Evolutionary conservation across 2,113 vertebrate species (phyloP).

Genomic region (Anolis carolinensis): DNA sequence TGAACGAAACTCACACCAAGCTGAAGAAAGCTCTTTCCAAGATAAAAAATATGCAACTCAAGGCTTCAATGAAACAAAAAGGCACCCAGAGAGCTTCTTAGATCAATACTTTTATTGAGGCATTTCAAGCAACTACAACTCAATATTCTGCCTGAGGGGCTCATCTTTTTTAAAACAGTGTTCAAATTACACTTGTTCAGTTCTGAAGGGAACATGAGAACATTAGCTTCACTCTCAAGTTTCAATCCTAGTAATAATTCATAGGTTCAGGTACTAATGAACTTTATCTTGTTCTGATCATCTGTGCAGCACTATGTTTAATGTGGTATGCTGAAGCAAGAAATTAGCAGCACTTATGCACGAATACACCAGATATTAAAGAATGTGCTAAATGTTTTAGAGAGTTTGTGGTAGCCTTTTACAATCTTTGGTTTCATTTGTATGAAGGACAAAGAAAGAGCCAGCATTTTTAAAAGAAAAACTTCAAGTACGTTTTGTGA

Average conservation of each 20-base stretch:
- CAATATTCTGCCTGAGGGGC: neutral
- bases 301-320: neutral
- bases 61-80: neutral
- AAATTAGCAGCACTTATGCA: neutral
- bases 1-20: neutral
- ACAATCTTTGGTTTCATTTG: too few species aligned
- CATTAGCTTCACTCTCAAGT: neutral
- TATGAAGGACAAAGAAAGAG: too few species aligned
- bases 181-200: neutral
- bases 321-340: neutral
- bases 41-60: neutral
- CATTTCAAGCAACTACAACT: neutral
- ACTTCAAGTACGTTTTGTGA: too few species aligned
- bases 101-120: neutral
- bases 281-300: neutral
- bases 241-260: neutral
- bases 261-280: fast-evolving
- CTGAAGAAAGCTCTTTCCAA: neutral
- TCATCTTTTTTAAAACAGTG: neutral
- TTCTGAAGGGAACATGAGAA: neutral
- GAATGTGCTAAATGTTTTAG: neutral
- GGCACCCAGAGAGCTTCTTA: neutral
- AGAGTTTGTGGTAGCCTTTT: neutral
- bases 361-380: neutral
- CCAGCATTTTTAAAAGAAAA: too few species aligned